phyloP scores from a whole-genome alignment of 2,113 vertebrate genomes.

The Perca schrenkii region DNA sequence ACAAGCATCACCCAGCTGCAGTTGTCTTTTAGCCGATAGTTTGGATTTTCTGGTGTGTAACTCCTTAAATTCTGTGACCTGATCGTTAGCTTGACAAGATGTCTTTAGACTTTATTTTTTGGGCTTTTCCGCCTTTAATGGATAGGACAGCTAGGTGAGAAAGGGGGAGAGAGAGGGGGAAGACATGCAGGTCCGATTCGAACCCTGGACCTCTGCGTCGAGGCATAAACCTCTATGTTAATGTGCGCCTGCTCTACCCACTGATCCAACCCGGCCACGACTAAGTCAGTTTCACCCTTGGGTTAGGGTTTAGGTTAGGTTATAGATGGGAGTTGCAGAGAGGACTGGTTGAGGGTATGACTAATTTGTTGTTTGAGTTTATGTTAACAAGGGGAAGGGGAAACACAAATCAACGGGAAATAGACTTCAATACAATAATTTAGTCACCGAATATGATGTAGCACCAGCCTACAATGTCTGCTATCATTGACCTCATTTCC shows the following conservation, averaged over 20 bases:
- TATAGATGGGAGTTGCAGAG: neutral
- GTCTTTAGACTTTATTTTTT: neutral
- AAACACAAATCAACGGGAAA: neutral
- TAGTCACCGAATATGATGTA: neutral
- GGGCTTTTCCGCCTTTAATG: no score
- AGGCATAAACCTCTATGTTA: no score
- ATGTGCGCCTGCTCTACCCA: no score
- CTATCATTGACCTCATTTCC: neutral
- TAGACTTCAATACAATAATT: neutral
- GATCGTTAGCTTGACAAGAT: neutral
- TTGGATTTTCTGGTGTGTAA: neutral
- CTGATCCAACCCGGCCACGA: neutral
- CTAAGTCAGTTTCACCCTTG: neutral
- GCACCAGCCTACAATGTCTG: neutral
- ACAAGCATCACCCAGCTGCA: neutral
- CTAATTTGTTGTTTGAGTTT: neutral
- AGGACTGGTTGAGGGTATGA: neutral
- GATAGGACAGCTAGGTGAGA: no score
- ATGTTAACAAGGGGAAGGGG: neutral
- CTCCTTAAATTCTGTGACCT: constrained; percentile 1
- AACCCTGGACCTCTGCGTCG: no score
- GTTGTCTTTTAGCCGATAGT: neutral
- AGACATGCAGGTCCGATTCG: no score
- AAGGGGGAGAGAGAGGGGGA: no score
- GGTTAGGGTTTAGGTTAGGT: neutral